Conservation (phyloP, 2,888 invertebrate species). For the Gari tellinella region DNA sequence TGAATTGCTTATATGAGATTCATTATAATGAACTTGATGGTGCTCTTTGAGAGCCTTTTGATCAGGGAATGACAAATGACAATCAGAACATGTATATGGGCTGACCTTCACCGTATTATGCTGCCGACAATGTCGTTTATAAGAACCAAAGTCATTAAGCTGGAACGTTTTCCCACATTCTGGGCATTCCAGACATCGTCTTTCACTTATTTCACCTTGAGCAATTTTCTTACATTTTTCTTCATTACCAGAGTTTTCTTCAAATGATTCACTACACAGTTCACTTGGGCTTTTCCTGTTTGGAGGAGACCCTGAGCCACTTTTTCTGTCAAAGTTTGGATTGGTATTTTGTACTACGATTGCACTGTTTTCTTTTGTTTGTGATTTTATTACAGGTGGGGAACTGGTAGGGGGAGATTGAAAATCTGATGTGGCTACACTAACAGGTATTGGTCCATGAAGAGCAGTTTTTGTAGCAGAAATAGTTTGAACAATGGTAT, state of each 20-base stretch:
- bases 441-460: slow-evolving; percentile 21
- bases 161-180: slow-evolving; percentile 79
- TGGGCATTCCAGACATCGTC: slow-evolving; percentile 75
- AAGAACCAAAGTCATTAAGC: slow-evolving; percentile 80
- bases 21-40: slow-evolving; percentile 41
- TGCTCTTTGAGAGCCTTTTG: slow-evolving; percentile 65
- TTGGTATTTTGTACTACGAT: neutral
- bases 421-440: too few species aligned
- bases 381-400: neutral
- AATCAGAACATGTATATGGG: slow-evolving; percentile 69
- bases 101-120: slow-evolving; percentile 67
- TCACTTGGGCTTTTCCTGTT: neutral
- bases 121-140: slow-evolving; percentile 78
- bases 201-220: slow-evolving; percentile 41
- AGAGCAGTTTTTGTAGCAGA: slow-evolving; percentile 79
- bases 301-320: neutral
- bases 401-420: too few species aligned
- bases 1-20: slow-evolving; percentile 18
- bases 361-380: neutral
- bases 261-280: too few species aligned
- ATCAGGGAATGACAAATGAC: slow-evolving; percentile 67
- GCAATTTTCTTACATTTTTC: slow-evolving; percentile 18
- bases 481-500: slow-evolving; percentile 81
- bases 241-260: neutral
- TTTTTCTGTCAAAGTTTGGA: slow-evolving; percentile 1